Percentiles rank a stretch among this genome's conserved stretches.
These are phyloP conservation scores for Pristis pectinata DNA, from an alignment of 2,797 vertebrate species.

Conservation along the genomic window DNA sequence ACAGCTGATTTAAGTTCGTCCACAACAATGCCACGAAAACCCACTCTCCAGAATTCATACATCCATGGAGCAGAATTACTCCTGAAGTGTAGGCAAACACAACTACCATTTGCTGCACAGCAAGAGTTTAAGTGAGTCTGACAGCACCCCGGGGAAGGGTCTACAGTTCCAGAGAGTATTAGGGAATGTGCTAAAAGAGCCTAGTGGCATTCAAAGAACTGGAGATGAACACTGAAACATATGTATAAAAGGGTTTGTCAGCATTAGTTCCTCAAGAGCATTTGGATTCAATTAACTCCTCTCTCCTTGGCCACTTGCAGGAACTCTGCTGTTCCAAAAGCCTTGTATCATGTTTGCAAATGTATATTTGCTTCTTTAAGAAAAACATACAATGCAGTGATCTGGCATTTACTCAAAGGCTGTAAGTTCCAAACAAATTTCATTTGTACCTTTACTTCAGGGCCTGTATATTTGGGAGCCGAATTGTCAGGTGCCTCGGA, in stretches of 20 bases:
- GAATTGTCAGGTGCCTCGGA: constrained; percentile 10
- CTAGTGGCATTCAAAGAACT: neutral
- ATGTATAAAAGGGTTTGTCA: neutral
- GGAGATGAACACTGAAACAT: neutral
- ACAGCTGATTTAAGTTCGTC: too few species aligned
- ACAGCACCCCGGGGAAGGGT: neutral
- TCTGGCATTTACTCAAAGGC: neutral
- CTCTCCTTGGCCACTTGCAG: neutral
- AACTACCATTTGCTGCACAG: too few species aligned
- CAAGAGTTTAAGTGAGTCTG: too few species aligned
- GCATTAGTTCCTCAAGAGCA: too few species aligned
- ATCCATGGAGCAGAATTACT: too few species aligned
- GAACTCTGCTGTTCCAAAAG: neutral
- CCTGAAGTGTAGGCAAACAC: too few species aligned
- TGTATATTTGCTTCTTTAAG: neutral
- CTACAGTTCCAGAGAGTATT: neutral
- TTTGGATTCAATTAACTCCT: neutral
- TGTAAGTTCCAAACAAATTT: neutral
- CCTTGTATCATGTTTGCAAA: neutral
- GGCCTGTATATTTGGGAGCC: constrained; percentile 7
- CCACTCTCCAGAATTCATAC: too few species aligned
- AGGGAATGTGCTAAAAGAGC: neutral
- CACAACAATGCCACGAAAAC: too few species aligned
- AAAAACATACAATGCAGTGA: neutral
- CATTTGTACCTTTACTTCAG: constrained; percentile 13